These are phyloP conservation scores for Nomia melanderi DNA, from an alignment of 1,140 invertebrate species.

Conservation along the genomic window DNA sequence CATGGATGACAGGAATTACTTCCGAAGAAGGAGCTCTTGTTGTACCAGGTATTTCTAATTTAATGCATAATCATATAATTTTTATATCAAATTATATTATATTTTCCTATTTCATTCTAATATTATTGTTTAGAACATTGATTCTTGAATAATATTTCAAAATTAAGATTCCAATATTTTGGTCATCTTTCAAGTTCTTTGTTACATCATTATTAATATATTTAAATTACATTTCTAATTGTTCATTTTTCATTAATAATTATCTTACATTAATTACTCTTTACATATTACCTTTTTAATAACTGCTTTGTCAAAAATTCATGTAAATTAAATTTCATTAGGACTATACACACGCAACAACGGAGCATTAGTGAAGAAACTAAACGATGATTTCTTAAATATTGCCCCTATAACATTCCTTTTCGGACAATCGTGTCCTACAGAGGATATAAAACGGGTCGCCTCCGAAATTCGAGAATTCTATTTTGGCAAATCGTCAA, in stretches of 20 bases:
- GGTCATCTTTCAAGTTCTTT: no score
- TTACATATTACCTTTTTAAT: no score
- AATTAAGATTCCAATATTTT: no score
- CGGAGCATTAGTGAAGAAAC: conserved; percentile 58
- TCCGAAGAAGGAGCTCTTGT: conserved; percentile 86
- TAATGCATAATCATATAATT: background rate
- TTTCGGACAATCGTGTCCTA: conserved; percentile 82
- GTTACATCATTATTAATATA: no score
- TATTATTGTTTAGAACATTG: background rate
- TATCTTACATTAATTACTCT: background rate
- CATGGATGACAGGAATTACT: conserved; percentile 86
- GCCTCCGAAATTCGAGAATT: conserved; percentile 83
- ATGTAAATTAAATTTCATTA: conserved; percentile 27
- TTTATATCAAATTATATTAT: no score
- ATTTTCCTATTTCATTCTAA: background rate
- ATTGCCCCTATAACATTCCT: conserved; percentile 84
- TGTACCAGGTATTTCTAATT: conserved; percentile 81
- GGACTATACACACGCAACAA: conserved; percentile 67
- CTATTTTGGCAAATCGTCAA: conserved; percentile 82
- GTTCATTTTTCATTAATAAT: background rate
- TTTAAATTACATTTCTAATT: background rate
- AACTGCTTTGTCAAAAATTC: background rate
- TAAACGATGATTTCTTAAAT: conserved; percentile 82
- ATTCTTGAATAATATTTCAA: background rate
- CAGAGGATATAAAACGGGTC: conserved; percentile 66